A percentile compares a stretch with the other conserved stretches of the same genome.
Evolutionary conservation across 2,113 vertebrate species (phyloP).

Genomic region (Percopsis transmontana): DNA sequence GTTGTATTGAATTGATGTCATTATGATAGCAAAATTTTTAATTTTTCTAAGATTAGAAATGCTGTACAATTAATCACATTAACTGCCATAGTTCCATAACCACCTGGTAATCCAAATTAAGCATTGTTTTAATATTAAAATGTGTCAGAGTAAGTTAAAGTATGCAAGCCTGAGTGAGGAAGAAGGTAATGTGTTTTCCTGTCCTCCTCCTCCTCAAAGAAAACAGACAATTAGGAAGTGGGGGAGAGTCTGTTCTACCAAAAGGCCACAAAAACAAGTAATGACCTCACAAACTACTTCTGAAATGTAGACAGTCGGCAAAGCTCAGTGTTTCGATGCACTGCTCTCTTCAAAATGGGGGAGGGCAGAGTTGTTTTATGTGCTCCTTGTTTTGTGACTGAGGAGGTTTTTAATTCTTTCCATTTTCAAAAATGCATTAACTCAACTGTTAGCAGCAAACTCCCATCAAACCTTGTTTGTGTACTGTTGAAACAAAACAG

Average conservation of each 20-base stretch:
- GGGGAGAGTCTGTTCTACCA: constrained; percentile 7
- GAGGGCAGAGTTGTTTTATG: constrained; percentile 29
- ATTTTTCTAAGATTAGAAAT: too few species aligned
- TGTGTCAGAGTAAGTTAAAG: not conserved
- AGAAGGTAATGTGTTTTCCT: not conserved
- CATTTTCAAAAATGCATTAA: constrained; percentile 21
- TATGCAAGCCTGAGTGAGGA: not conserved
- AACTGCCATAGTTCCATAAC: too few species aligned
- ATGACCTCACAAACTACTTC: constrained; percentile 46
- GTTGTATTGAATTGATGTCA: too few species aligned
- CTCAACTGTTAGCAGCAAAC: constrained; percentile 31
- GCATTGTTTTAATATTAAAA: too few species aligned
- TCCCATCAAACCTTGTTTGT: constrained; percentile 27
- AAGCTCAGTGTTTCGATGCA: not conserved
- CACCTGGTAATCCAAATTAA: too few species aligned
- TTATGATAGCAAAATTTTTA: too few species aligned
- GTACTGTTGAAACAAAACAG: not conserved
- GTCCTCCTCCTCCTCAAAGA: not conserved
- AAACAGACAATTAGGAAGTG: not conserved
- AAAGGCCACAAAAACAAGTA: constrained; percentile 23
- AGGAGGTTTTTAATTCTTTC: constrained; percentile 8
- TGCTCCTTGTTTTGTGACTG: constrained; percentile 13
- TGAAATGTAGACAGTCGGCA: constrained; percentile 12
- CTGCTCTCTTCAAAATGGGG: not conserved
- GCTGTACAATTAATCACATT: too few species aligned